These are phyloP conservation scores for Fregetta grallaria DNA, from an alignment of 2,113 vertebrate genomes.

Conservation along the genomic window DNA sequence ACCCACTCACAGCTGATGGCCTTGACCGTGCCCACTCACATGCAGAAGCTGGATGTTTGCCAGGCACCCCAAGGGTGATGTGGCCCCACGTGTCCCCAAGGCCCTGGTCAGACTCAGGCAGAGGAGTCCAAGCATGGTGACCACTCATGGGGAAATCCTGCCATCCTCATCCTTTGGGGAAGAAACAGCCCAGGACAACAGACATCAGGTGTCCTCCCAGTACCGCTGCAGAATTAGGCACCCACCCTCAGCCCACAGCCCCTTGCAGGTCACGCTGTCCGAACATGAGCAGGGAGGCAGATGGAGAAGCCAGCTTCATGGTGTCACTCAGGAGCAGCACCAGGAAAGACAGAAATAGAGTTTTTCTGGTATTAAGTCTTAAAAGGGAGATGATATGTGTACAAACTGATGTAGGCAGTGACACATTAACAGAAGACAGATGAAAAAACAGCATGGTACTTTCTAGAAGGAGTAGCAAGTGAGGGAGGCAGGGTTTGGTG, in stretches of 20 bases:
- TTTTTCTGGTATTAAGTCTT: neutral
- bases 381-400: neutral
- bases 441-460: neutral
- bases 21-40: neutral
- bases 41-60: neutral
- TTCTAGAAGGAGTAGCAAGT: neutral
- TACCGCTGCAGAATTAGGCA: neutral
- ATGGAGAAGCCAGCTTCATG: neutral
- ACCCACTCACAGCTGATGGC: neutral
- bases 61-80: neutral
- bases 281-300: rapidly evolving
- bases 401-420: neutral
- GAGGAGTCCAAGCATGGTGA: neutral
- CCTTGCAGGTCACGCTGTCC: neutral
- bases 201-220: neutral
- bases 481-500: neutral
- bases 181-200: neutral
- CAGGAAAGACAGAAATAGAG: neutral
- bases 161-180: neutral
- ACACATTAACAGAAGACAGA: neutral
- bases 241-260: neutral
- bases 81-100: rapidly evolving
- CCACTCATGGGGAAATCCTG: neutral
- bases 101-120: neutral
- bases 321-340: neutral